Conservation (phyloP, 2,888 invertebrate species). For the Drosophila imparisetae region DNA sequence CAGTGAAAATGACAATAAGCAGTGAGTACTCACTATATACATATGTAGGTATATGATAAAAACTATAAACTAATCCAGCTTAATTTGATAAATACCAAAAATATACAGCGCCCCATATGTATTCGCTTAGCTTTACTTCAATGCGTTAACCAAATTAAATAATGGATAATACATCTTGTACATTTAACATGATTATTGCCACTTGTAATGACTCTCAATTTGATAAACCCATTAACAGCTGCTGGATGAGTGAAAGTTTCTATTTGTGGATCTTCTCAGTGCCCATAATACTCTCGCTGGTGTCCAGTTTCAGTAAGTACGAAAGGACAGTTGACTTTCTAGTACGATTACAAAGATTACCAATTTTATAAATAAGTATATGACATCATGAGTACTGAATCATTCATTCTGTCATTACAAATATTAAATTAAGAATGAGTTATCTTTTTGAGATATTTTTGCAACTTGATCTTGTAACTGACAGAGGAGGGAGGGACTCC, state of each 20-base stretch:
- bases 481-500: too few relatives aligned
- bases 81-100: not conserved
- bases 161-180: not conserved
- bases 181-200: not conserved
- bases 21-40: constrained; percentile 85
- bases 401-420: too few relatives aligned
- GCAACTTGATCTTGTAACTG: too few relatives aligned
- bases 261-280: constrained; percentile 88
- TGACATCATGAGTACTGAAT: too few relatives aligned
- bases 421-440: too few relatives aligned
- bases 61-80: not conserved
- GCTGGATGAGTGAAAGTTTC: constrained; percentile 89
- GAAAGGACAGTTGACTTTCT: not conserved
- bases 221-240: constrained; percentile 84
- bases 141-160: not conserved
- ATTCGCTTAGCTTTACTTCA: not conserved
- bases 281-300: constrained; percentile 87
- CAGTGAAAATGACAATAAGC: constrained; percentile 85
- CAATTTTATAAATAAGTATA: not conserved
- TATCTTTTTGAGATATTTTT: too few relatives aligned
- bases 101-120: not conserved
- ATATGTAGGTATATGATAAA: not conserved
- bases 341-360: not conserved
- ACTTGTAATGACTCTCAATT: not conserved
- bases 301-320: constrained; percentile 86